A percentile compares a stretch with the other conserved stretches of the same genome.
phyloP scores from a whole-genome alignment of 2,888 invertebrate species.

The Cylloceria caligata region DNA sequence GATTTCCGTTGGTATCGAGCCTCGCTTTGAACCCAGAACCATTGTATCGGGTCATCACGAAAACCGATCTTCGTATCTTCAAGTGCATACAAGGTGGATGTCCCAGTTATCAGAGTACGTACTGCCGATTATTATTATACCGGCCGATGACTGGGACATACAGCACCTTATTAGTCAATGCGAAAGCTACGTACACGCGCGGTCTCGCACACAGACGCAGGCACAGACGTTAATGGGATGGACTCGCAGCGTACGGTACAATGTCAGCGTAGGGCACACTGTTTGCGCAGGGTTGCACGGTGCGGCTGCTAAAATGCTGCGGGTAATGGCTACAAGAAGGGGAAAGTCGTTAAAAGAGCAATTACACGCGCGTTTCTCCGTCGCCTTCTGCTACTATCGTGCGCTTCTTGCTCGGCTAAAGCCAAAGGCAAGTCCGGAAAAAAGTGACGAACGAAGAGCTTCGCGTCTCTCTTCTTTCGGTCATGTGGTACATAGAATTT shows the following conservation, averaged over 20 bases:
- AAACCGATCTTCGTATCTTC: too few species aligned
- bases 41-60: too few species aligned
- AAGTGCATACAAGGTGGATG: too few species aligned
- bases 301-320: slow-evolving; percentile 8
- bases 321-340: slow-evolving; percentile 20
- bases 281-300: background rate
- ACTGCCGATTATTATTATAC: too few species aligned
- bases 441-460: slow-evolving; percentile 14
- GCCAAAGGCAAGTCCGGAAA: background rate
- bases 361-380: slow-evolving; percentile 43
- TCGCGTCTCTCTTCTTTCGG: slow-evolving; percentile 3
- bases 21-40: too few species aligned
- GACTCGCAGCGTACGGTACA: background rate
- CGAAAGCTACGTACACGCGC: too few species aligned
- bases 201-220: too few species aligned
- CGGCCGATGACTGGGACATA: too few species aligned
- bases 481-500: slow-evolving; percentile 12
- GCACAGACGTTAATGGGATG: background rate
- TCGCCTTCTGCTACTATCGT: slow-evolving; percentile 29
- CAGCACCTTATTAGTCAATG: too few species aligned
- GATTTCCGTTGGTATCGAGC: too few species aligned
- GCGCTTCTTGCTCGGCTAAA: background rate
- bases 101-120: too few species aligned
- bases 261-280: slow-evolving; percentile 11
- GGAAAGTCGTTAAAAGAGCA: slow-evolving; percentile 52